phyloP scores from a whole-genome alignment of 2,113 vertebrate genomes.

The Ceyx margarethae region DNA sequence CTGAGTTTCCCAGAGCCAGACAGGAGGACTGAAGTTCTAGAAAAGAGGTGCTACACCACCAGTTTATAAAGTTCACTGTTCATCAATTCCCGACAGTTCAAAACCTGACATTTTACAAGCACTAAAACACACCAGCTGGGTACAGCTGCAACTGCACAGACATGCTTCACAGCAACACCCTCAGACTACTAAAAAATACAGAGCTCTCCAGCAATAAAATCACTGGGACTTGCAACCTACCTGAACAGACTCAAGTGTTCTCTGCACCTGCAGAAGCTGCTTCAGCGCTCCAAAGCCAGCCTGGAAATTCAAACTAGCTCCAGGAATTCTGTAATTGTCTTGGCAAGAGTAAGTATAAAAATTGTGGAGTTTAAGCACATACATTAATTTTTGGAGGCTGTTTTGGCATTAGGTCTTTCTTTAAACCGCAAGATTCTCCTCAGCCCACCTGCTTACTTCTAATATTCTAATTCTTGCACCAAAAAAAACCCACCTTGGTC shows the following conservation, averaged over 20 bases:
- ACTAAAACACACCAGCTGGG: background rate
- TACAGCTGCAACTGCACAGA: background rate
- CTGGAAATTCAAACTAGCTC: background rate
- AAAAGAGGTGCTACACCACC: background rate
- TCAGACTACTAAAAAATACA: background rate
- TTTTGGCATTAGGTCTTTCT: background rate
- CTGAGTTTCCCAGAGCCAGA: background rate
- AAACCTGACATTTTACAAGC: background rate
- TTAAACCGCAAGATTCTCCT: background rate
- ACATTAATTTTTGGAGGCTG: background rate
- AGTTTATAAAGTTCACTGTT: background rate
- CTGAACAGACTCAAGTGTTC: background rate
- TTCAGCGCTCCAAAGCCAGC: background rate
- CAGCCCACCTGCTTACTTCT: background rate
- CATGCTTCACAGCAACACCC: background rate
- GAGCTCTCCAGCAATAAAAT: background rate
- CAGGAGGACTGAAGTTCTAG: background rate
- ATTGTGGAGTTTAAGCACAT: background rate
- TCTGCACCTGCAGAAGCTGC: background rate
- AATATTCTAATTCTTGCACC: background rate
- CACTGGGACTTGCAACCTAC: background rate
- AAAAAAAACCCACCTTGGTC: background rate
- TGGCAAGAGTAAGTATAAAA: constrained; percentile 2
- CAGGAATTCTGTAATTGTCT: background rate
- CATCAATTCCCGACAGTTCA: background rate